Percentiles rank a stretch among this genome's conserved stretches.
These are phyloP conservation scores for Dufourea novaeangliae DNA, from an alignment of 1,140 invertebrate genomes.

Conservation along the genomic window DNA sequence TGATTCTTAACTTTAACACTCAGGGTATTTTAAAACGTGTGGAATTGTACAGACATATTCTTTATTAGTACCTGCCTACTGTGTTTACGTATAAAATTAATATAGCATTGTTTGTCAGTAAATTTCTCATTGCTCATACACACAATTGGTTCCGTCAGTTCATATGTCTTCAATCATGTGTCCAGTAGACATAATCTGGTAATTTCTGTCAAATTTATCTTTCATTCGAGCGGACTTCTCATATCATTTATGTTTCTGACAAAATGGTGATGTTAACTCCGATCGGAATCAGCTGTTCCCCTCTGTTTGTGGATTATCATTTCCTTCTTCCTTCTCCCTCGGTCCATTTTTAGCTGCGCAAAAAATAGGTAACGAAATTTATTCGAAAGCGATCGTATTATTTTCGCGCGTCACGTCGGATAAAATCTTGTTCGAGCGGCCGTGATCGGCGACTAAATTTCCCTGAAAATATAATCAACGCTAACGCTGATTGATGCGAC, in stretches of 20 bases:
- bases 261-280: constrained; percentile 7
- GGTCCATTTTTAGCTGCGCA: background rate
- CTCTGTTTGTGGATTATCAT: background rate
- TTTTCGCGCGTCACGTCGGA: background rate
- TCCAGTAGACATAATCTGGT: too few species aligned
- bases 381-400: constrained; percentile 9
- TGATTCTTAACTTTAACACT: too few species aligned
- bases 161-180: too few species aligned
- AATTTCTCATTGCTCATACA: too few species aligned
- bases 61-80: too few species aligned
- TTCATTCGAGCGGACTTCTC: constrained; percentile 3
- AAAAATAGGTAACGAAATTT: background rate
- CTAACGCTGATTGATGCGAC: constrained; percentile 31
- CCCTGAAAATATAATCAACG: constrained; percentile 14
- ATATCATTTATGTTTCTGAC: background rate
- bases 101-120: too few species aligned
- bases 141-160: too few species aligned
- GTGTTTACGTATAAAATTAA: too few species aligned
- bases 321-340: background rate
- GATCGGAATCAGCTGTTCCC: constrained; percentile 7
- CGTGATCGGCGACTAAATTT: constrained; percentile 2
- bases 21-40: too few species aligned
- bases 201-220: too few species aligned
- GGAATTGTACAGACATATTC: too few species aligned
- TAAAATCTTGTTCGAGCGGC: background rate